A percentile compares a stretch with the other conserved stretches of the same genome.
Evolutionary conservation across 2,113 vertebrate genomes (phyloP).

Genomic region (Phalacrocorax aristotelis): DNA sequence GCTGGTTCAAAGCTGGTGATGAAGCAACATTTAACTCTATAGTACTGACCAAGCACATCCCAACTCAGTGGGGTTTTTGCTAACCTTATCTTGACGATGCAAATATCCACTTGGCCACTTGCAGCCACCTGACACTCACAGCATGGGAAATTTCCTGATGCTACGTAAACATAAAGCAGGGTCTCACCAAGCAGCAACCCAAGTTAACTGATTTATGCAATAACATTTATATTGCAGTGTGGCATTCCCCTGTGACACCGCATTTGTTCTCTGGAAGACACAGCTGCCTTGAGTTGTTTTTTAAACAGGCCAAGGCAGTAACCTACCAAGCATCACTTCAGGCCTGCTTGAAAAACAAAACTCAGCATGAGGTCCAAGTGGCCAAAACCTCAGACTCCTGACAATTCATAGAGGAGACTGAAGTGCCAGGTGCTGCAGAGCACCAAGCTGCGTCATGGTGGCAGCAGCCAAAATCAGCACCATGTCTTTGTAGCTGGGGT

Average conservation of each 20-base stretch:
- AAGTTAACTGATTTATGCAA: not conserved
- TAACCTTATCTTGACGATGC: not conserved
- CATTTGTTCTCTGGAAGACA: not conserved
- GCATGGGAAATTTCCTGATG: not conserved
- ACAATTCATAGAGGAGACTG: not conserved
- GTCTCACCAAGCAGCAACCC: not conserved
- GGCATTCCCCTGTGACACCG: not conserved
- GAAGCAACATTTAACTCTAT: not conserved
- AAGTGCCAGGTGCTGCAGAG: not conserved
- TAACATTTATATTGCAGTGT: not conserved
- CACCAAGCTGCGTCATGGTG: not conserved
- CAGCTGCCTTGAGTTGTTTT: not conserved
- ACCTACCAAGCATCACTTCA: not conserved
- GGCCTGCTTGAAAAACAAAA: not conserved
- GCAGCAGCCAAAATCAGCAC: not conserved
- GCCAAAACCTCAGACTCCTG: not conserved
- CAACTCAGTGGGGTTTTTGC: not conserved
- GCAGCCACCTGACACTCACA: not conserved
- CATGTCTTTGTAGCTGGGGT: not conserved
- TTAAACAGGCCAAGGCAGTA: not conserved
- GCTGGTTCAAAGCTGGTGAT: not conserved
- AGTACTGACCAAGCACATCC: not conserved
- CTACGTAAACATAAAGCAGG: fast-evolving
- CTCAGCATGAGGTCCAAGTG: not conserved
- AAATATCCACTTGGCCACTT: not conserved